Conservation (phyloP, 2,797 vertebrate species). For the Benthosema pterotum region DNA sequence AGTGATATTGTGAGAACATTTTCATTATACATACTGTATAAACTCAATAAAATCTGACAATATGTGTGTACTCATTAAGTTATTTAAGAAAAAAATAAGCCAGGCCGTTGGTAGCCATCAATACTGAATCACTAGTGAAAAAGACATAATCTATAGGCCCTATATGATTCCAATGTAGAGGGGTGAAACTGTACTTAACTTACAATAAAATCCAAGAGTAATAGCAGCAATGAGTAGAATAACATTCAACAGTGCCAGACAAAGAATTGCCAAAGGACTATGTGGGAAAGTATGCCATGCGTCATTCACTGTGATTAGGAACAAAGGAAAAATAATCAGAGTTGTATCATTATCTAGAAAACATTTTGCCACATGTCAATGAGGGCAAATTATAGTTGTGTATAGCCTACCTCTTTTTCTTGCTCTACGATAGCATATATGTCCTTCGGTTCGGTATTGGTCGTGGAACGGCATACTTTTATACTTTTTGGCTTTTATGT, state of each 20-base stretch:
- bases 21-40: no score
- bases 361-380: neutral
- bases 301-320: constrained; percentile 30
- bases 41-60: no score
- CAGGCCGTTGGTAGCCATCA: no score
- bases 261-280: constrained; percentile 30
- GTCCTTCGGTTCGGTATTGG: constrained; percentile 1
- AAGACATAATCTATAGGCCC: neutral
- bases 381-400: neutral
- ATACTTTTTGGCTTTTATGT: constrained; percentile 1
- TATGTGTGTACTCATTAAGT: no score
- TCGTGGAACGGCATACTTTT: constrained; percentile 35
- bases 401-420: constrained; percentile 17
- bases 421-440: neutral
- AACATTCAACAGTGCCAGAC: constrained; percentile 52
- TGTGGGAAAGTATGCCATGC: constrained; percentile 35
- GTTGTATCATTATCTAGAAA: neutral
- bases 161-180: neutral
- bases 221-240: constrained; percentile 52
- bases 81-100: no score
- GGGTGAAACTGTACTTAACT: constrained; percentile 32
- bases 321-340: constrained; percentile 43
- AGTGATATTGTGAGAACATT: no score
- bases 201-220: constrained; percentile 57
- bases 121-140: neutral